Base-by-base conservation (phyloP, 2,797 vertebrate genomes). In the Siniperca scherzeri region DNA sequence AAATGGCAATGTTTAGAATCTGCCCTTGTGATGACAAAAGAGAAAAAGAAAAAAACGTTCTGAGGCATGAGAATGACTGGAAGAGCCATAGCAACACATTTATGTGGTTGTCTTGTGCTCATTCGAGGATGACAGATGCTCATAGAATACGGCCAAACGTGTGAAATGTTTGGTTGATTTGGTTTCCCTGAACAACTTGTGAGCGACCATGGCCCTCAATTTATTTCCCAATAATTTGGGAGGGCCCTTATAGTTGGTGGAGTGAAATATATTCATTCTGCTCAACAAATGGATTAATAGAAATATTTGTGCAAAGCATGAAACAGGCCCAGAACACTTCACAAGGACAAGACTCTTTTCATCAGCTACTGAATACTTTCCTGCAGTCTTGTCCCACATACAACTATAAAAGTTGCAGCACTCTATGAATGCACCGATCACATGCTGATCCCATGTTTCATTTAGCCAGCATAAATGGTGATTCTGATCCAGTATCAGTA, bases 281-380 rank as follows among this genome's bases (percentile, higher is more conserved):
- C 42, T 59, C 57, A 3, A 10, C 10, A 38, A 25, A 38, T 46
- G 9, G 21, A 61, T 61, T 30, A 70, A 1, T 21, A 48, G 7
- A 70, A 42, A 62, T 50, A 44, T 44, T 55, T 70, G 57, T 38
- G 14, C 48, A 62, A 53, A 44, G 40, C 59, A 70, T 25, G 61
- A 65, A 72, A 40, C 30, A 14, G 21, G 1, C 55, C 57, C 42
- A 38, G 8, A 36, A 77, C 7, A 36, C 57, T 42, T 77, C 56
- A 62, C 46, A 44, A 70, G 27, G 14, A 70, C 48, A 77, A 16
- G 7, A 50, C 19, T 33, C 36, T 52, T 4, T 60, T 13, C 6
- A 36, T 65, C 50, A 68, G 48, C 11, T 21, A n/a, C 30, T 53
- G 42, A 50, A 30, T 30, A 70, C 38, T 50, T 25, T 38, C 11